Base-by-base conservation (phyloP, 2,113 vertebrate genomes). In the Spermophilus dauricus region DNA sequence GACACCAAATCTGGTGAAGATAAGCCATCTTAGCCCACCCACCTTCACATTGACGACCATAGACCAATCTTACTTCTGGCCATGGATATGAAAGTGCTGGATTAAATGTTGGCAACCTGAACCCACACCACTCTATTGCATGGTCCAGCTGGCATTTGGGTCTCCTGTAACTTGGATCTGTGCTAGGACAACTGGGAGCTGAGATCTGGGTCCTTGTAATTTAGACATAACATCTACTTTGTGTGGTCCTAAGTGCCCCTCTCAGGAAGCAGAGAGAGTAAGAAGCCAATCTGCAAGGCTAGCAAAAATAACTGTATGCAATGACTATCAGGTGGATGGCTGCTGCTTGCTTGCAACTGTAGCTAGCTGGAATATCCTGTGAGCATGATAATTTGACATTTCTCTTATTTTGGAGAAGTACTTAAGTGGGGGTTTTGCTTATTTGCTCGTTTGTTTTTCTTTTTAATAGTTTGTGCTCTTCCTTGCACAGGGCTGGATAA, bases 401-500 rank as follows among this genome's bases (percentile, higher is more conserved):
- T 86, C n/a, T 78, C 70, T 93, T 42, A 82, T 86, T 93, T 75
- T 24, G 56, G 67, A 88, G 51, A 95, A 51, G 26, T 82, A 88
- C 70, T 91, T 87, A 42, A 32, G 30, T 58, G 24, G 61, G 42
- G 37, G 13, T 58, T 73, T 34, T 67, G 56, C 48, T 18, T 58
- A 20, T 58, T 58, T 24, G 56, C 20, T 58, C 45, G 26, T 26
- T 61, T 61, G 58, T 16, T 61, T 61, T 22, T 26, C 24, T 63
- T 90, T 91, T 63, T 65, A 61, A 37, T 70, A 75, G 32, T 30
- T 76, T 80, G 45, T 13, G 18, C 26, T 65, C 37, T 90, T 58
- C 45, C 53, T 45, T 37, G 9, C 72, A 17, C 37, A n/a, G 58
- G 34, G 32, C 24, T 90, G 45, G 84, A 73, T 69, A 73, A 67